These are phyloP conservation scores for Papilio glaucus DNA, from an alignment of 1,140 invertebrate species.

Conservation along the genomic window DNA sequence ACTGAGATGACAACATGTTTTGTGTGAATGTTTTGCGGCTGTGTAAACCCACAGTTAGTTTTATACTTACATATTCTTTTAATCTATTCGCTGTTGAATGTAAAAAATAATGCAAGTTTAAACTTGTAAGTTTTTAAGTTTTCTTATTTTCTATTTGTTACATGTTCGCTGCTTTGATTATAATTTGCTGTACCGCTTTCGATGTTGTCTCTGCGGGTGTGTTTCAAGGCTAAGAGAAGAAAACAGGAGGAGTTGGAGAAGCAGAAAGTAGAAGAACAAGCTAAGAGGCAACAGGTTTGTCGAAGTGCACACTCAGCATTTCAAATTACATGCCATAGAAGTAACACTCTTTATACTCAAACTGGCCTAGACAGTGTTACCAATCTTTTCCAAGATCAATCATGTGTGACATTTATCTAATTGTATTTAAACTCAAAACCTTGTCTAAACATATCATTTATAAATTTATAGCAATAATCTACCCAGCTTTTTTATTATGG, in stretches of 20 bases:
- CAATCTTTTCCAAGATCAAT: too few relatives aligned
- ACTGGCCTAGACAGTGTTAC: too few relatives aligned
- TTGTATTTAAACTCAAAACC: too few relatives aligned
- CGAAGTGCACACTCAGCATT: not conserved
- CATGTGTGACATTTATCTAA: too few relatives aligned
- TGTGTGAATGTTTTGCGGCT: too few relatives aligned
- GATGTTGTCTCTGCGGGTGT: constrained; percentile 67
- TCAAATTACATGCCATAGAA: not conserved
- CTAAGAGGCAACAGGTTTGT: constrained; percentile 92
- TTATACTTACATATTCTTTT: constrained; percentile 10
- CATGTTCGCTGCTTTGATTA: constrained; percentile 76
- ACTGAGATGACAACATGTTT: too few relatives aligned
- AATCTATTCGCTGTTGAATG: constrained; percentile 22
- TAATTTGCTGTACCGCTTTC: constrained; percentile 79
- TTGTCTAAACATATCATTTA: too few relatives aligned
- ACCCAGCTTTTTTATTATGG: too few relatives aligned
- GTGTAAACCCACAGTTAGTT: too few relatives aligned
- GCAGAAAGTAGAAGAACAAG: constrained; percentile 92
- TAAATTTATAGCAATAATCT: too few relatives aligned
- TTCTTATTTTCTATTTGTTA: constrained; percentile 75
- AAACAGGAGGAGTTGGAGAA: constrained; percentile 93
- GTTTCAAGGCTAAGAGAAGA: constrained; percentile 90
- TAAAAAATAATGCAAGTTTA: not conserved
- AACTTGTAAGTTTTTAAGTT: constrained; percentile 35
- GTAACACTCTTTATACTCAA: too few relatives aligned